Conservation (phyloP, 1,140 invertebrate species). For the Liolophura sinensis region DNA sequence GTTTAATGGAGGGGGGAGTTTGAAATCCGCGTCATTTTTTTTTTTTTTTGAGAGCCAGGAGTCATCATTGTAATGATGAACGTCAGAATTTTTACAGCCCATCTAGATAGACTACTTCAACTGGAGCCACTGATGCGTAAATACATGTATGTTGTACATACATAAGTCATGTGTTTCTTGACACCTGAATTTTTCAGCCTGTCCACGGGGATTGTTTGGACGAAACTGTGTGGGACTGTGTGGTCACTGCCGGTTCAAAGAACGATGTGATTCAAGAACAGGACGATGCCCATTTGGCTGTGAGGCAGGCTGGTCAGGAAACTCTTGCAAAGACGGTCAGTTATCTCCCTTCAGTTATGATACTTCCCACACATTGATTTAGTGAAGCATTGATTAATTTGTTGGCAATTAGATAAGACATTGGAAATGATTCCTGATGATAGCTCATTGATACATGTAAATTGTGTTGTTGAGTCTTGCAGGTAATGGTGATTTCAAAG, state of each 20-base stretch:
- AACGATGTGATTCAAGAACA: slow-evolving; percentile 6
- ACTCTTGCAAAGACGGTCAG: slow-evolving; percentile 10
- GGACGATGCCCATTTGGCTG: slow-evolving; percentile 12
- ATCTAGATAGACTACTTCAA: too few relatives aligned
- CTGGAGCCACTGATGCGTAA: too few relatives aligned
- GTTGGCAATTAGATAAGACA: neutral
- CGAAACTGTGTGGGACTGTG: slow-evolving; percentile 12
- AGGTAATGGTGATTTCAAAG: too few relatives aligned
- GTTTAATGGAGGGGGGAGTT: too few relatives aligned
- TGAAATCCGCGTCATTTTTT: too few relatives aligned
- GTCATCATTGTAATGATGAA: neutral
- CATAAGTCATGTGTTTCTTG: slow-evolving; percentile 1
- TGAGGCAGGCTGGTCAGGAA: slow-evolving; percentile 10
- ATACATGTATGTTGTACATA: neutral
- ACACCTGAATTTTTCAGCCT: slow-evolving; percentile 13
- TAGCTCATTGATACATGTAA: too few relatives aligned
- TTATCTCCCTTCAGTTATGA: neutral
- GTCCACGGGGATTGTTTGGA: slow-evolving; percentile 18
- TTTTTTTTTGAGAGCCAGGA: too few relatives aligned
- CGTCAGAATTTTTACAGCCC: neutral
- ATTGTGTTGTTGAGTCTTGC: too few relatives aligned
- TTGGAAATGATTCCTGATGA: slow-evolving; percentile 4
- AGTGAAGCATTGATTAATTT: neutral
- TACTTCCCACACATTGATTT: neutral
- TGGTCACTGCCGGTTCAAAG: slow-evolving; percentile 9